Percentiles rank a stretch among this genome's conserved stretches.
These are phyloP conservation scores for Cerastoderma edule DNA, from an alignment of 2,888 invertebrate species.

Conservation along the genomic window DNA sequence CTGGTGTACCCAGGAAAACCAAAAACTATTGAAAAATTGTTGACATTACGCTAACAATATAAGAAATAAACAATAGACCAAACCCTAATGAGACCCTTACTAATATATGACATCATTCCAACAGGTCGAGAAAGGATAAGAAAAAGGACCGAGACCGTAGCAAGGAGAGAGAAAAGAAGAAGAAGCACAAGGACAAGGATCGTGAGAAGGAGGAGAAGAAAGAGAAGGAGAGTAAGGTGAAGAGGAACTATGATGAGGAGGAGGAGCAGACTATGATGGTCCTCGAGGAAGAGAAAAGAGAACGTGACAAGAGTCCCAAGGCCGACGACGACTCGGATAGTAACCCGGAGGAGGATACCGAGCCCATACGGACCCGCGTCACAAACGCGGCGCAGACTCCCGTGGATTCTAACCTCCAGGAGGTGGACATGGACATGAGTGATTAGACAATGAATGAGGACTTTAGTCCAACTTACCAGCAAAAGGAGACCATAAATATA, in stretches of 20 bases:
- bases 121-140: constrained; percentile 40
- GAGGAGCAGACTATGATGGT: constrained; percentile 71
- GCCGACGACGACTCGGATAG: constrained; percentile 17
- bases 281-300: constrained; percentile 56
- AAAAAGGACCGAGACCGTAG: constrained; percentile 61
- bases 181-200: constrained; percentile 66
- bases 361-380: constrained; percentile 48
- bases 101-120: too few species aligned
- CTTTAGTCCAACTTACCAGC: too few species aligned
- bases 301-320: constrained; percentile 26
- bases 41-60: too few species aligned
- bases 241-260: constrained; percentile 76
- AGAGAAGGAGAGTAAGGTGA: constrained; percentile 63
- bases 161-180: constrained; percentile 58
- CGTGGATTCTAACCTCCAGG: constrained; percentile 68
- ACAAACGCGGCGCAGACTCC: constrained; percentile 25
- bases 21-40: too few species aligned
- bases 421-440: constrained; percentile 80
- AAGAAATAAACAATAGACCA: too few species aligned
- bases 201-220: constrained; percentile 52
- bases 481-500: too few species aligned
- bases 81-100: too few species aligned
- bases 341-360: constrained; percentile 36
- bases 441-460: constrained; percentile 55
- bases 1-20: too few species aligned